Percentiles rank a stretch among this genome's conserved stretches.
phyloP scores from a whole-genome alignment of 92 coral and sea anemone species.

The Siderastrea siderea region DNA sequence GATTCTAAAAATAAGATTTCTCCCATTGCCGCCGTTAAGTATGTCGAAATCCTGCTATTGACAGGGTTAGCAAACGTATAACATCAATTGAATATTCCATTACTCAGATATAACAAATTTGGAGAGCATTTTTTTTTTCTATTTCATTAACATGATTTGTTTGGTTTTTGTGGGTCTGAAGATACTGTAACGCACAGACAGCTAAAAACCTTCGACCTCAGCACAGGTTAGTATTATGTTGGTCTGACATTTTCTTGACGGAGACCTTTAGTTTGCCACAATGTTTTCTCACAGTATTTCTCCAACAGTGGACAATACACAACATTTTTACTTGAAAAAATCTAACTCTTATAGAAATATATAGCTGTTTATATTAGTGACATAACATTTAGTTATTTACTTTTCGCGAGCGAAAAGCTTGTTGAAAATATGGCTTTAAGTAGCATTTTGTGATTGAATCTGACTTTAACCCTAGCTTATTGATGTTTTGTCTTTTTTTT shows the following conservation, averaged over 20 bases:
- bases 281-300: not conserved
- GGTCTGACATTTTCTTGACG: not conserved
- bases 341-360: too few species aligned
- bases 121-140: not conserved
- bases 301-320: too few species aligned
- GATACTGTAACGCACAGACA: not conserved
- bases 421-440: too few species aligned
- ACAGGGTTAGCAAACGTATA: not conserved
- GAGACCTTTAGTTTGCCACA: not conserved
- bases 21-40: not conserved
- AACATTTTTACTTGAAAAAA: too few species aligned
- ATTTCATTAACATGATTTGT: not conserved
- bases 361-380: too few species aligned
- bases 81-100: too few species aligned
- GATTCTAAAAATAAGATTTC: not conserved
- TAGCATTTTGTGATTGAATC: too few species aligned
- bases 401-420: too few species aligned
- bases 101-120: not conserved
- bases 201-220: slow-evolving; percentile 10
- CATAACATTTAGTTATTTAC: too few species aligned
- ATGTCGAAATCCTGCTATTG: not conserved
- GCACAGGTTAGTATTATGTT: slow-evolving; percentile 1
- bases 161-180: not conserved
- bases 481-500: too few species aligned
- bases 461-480: too few species aligned